Conservation (phyloP, 2,113 vertebrate species). For the Raja brachyura region DNA sequence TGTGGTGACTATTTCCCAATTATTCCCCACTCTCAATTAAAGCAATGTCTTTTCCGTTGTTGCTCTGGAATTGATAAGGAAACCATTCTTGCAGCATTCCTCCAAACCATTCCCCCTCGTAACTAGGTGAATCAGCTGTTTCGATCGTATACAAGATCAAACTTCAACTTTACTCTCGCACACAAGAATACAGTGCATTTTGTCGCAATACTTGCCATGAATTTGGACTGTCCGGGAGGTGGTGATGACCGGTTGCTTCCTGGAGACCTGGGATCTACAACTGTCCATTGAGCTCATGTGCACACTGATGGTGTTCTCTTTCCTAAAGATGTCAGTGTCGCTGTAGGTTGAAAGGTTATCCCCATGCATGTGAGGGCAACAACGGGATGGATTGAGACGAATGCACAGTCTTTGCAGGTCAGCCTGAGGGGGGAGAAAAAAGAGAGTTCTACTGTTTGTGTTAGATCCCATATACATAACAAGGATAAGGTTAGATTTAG, state of each 20-base stretch:
- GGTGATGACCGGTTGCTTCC: slow-evolving; percentile 7
- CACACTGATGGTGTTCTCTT: slow-evolving; percentile 16
- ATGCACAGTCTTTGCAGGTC: slow-evolving; percentile 19
- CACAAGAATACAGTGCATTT: background rate
- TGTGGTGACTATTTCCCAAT: background rate
- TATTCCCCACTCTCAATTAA: background rate
- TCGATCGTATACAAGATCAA: background rate
- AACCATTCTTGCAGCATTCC: too few species aligned
- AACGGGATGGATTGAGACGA: slow-evolving; percentile 16
- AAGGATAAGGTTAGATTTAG: background rate
- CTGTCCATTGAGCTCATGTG: slow-evolving; percentile 27
- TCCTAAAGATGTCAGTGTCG: slow-evolving; percentile 24
- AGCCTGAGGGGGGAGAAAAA: background rate
- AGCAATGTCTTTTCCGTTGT: background rate
- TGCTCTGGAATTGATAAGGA: background rate
- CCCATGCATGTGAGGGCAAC: slow-evolving; percentile 25
- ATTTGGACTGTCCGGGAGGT: slow-evolving; percentile 13
- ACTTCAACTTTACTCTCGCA: background rate
- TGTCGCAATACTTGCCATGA: slow-evolving; percentile 4
- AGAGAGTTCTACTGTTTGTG: background rate
- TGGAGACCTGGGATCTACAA: slow-evolving; percentile 20
- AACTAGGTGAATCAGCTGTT: background rate
- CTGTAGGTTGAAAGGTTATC: slow-evolving; percentile 34
- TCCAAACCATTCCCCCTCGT: background rate
- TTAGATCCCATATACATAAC: too few species aligned